Evolutionary conservation across 2,888 invertebrate genomes (phyloP).

Genomic region (Dyspetes luteomarginatus): DNA sequence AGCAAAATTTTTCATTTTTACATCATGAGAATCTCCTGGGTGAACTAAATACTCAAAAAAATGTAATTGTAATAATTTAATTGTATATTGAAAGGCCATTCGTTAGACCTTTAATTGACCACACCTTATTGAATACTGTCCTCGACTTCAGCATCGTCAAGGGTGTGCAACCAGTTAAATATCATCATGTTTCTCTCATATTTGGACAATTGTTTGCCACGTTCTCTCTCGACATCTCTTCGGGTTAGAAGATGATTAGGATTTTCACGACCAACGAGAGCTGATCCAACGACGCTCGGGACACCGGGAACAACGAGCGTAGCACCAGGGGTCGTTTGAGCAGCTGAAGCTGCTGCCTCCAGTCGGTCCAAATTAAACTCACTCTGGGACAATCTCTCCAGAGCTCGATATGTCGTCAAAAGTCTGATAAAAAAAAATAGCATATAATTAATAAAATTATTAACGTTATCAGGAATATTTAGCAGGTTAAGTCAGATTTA

Average conservation of each 20-base stretch:
- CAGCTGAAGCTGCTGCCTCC: conserved; percentile 86
- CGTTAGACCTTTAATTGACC: neutral
- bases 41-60: neutral
- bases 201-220: conserved; percentile 93
- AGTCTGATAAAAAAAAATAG: conserved; percentile 85
- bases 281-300: conserved; percentile 81
- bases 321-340: conserved; percentile 79
- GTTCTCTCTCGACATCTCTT: conserved; percentile 91
- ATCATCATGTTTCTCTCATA: conserved; percentile 98
- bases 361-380: conserved; percentile 92
- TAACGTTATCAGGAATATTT: too few species aligned
- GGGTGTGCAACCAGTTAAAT: conserved; percentile 96
- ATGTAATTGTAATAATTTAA: neutral
- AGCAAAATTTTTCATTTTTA: too few species aligned
- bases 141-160: conserved; percentile 89
- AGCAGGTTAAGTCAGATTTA: too few species aligned
- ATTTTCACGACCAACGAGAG: conserved; percentile 83
- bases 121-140: conserved; percentile 72
- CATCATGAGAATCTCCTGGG: neutral
- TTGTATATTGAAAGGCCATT: neutral
- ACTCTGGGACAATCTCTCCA: conserved; percentile 93
- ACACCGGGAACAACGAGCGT: conserved; percentile 83
- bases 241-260: conserved; percentile 86
- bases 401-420: conserved; percentile 91
- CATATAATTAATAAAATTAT: neutral